phyloP scores from a whole-genome alignment of 2,888 invertebrate species.

The Cylloceria caligata region DNA sequence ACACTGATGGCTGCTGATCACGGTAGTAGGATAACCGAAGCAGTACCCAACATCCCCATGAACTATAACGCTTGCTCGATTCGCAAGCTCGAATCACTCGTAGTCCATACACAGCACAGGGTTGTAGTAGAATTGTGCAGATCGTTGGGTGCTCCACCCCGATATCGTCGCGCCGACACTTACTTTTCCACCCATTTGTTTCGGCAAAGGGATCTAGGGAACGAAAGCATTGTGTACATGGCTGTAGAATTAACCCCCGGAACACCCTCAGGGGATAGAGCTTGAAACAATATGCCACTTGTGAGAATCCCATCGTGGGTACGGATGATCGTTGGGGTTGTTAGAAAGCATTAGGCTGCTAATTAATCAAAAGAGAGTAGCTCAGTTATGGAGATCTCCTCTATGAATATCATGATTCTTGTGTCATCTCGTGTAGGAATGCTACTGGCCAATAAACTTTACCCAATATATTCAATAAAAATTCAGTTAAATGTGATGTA shows the following conservation, averaged over 20 bases:
- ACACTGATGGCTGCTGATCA: constrained; percentile 36
- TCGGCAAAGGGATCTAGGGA: constrained; percentile 34
- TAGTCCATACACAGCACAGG: constrained; percentile 6
- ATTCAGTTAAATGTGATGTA: too few species aligned
- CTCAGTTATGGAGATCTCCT: not conserved
- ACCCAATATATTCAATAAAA: too few species aligned
- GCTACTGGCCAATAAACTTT: too few species aligned
- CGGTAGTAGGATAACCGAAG: constrained; percentile 12
- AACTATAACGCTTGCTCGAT: constrained; percentile 66
- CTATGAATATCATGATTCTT: constrained; percentile 39
- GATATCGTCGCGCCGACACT: constrained; percentile 79
- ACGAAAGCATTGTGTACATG: constrained; percentile 31
- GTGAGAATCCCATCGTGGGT: constrained; percentile 46
- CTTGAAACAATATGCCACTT: constrained; percentile 78
- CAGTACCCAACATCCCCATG: constrained; percentile 43
- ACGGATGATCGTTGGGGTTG: constrained; percentile 59
- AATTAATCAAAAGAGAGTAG: constrained; percentile 1
- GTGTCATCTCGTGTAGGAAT: not conserved
- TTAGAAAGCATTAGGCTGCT: constrained; percentile 32
- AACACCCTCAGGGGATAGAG: constrained; percentile 50
- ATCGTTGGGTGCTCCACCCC: constrained; percentile 62
- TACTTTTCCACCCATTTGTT: constrained; percentile 82
- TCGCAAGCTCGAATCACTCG: constrained; percentile 35
- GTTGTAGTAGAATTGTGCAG: constrained; percentile 21
- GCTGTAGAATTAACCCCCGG: constrained; percentile 53